Base-by-base conservation (phyloP, 2,113 vertebrate species). In the Scomber japonicus region DNA sequence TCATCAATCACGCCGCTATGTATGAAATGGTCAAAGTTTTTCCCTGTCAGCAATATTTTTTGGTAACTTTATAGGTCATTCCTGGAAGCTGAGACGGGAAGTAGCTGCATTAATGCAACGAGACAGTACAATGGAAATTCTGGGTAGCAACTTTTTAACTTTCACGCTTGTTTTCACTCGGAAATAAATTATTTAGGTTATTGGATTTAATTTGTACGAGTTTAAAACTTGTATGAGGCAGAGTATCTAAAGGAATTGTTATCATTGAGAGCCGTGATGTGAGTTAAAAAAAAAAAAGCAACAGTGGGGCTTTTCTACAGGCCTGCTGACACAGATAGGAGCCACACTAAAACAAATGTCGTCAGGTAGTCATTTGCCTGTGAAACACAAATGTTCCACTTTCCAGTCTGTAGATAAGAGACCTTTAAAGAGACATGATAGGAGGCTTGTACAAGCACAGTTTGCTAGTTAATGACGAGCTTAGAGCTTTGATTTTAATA, bases 81-180 rank as follows among this genome's bases (percentile, higher is more conserved):
- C 70, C 61, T 83, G 78, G 70, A 59, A 65, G 57, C 75, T 65
- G 57, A 50, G 66, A 51, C 2, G 9, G 19, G 63, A 86, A 67
- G 56, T 48, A 19, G 27, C 24, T 21, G 15, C 21, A 16, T 5
- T 27, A 15, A 14, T 4, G 3, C 19, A 53, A 3, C 0, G 5
- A 49, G 61, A 4, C 53, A 2, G 45, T 44, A 27, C 59, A 75
- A 4, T 7, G 30, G 45, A 49, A 76, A 60, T n/a, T 9, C 44
- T 15, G 3, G 7, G 51, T 0, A 45, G 51, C 16, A 49, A 12
- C 24, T 68, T 59, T 27, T 35, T 3, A 44, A 56, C 4, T 66
- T 50, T 70, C 12, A 12, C 16, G 49, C 2, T 11, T 21, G 11
- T 17, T 62, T 76, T 68, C 3, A 55, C 56, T 59, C n/a, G 17